phyloP scores from a whole-genome alignment of 2,113 vertebrate species.

The Rhinoderma darwinii region DNA sequence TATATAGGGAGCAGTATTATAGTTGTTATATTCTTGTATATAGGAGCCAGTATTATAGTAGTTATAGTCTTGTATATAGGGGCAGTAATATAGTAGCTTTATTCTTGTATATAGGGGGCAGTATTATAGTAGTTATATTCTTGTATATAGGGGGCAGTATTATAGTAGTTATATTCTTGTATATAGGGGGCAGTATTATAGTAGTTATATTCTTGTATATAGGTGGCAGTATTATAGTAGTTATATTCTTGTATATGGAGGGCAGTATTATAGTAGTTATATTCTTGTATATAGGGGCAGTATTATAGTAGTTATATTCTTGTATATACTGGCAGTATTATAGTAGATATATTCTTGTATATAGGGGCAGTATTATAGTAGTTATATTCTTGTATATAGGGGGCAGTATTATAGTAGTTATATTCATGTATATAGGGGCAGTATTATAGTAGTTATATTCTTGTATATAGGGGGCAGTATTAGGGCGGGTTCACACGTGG shows the following conservation, averaged over 20 bases:
- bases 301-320: too few relatives aligned
- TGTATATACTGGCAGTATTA: too few relatives aligned
- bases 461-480: too few relatives aligned
- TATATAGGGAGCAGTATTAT: slow-evolving; percentile 14
- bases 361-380: too few relatives aligned
- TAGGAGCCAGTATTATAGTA: slow-evolving; percentile 9
- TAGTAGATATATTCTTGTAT: too few relatives aligned
- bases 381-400: too few relatives aligned
- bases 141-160: slow-evolving; percentile 4
- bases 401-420: too few relatives aligned
- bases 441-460: too few relatives aligned
- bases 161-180: slow-evolving; percentile 18
- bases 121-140: slow-evolving; percentile 22
- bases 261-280: too few relatives aligned
- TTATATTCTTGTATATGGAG: neutral
- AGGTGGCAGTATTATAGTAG: neutral
- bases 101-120: neutral
- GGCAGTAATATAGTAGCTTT: slow-evolving; percentile 9
- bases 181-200: slow-evolving; percentile 12
- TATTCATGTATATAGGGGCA: too few relatives aligned
- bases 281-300: too few relatives aligned
- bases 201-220: slow-evolving; percentile 14
- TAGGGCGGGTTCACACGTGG: too few relatives aligned
- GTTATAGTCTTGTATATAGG: slow-evolving; percentile 17
- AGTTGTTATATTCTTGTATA: slow-evolving; percentile 12